phyloP scores from a whole-genome alignment of 2,888 invertebrate genomes.

The Sesia bembeciformis region DNA sequence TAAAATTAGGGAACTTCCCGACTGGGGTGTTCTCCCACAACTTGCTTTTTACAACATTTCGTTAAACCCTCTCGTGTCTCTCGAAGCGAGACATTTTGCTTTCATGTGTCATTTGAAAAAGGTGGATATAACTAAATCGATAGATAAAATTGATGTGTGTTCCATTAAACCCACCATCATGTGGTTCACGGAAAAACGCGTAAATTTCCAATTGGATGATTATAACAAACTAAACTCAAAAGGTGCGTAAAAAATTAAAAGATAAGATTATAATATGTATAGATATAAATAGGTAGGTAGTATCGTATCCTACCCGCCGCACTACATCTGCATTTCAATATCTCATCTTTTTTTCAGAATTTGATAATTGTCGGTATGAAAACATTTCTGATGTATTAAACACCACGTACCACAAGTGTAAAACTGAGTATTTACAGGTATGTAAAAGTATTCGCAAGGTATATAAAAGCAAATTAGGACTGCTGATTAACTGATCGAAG shows the following conservation, averaged over 20 bases:
- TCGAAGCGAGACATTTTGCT: constrained; percentile 72
- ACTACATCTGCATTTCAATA: not conserved
- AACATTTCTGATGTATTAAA: constrained; percentile 32
- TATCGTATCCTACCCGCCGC: not conserved
- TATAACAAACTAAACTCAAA: constrained; percentile 45
- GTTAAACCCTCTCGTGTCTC: constrained; percentile 60
- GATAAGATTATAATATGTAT: not conserved
- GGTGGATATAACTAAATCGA: constrained; percentile 66
- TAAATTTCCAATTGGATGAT: constrained; percentile 46
- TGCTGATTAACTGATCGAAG: too few species aligned
- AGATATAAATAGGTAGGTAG: not conserved
- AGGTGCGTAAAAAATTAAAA: constrained; percentile 23
- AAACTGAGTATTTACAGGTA: constrained; percentile 43
- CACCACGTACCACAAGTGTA: constrained; percentile 41
- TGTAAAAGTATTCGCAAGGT: not conserved
- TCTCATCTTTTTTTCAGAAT: constrained; percentile 37
- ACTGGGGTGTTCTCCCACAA: constrained; percentile 75
- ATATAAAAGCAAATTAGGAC: too few species aligned
- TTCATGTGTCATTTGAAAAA: constrained; percentile 75
- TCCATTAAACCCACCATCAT: constrained; percentile 34
- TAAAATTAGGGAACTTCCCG: constrained; percentile 71
- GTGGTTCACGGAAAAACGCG: constrained; percentile 50
- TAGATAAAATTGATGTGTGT: constrained; percentile 38
- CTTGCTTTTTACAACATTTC: constrained; percentile 77
- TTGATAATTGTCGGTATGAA: constrained; percentile 36